A percentile compares a stretch with the other conserved stretches of the same genome.
Conservation (phyloP, 2,797 vertebrate genomes). For the Nasua narica region DNA sequence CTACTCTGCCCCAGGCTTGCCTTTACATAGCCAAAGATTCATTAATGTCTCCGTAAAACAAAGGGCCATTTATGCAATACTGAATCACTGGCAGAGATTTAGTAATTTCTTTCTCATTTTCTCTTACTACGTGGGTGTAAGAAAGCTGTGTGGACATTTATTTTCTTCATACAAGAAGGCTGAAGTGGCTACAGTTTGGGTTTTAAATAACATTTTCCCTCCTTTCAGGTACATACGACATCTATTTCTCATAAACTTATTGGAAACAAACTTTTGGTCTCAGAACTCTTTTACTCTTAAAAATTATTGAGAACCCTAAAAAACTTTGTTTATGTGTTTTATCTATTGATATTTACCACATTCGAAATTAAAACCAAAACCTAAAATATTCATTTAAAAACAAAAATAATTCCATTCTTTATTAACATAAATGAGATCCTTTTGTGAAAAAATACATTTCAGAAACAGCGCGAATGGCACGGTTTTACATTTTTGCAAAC, state of each 20-base stretch:
- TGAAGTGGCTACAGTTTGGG: neutral
- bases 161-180: slow-evolving; percentile 5
- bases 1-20: slow-evolving; percentile 42
- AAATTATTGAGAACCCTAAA: neutral
- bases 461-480: slow-evolving; percentile 7
- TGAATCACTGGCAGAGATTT: slow-evolving; percentile 9
- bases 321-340: neutral
- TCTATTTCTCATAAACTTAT: neutral
- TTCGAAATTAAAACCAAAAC: slow-evolving; percentile 12
- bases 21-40: slow-evolving; percentile 47
- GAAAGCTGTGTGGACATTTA: slow-evolving; percentile 5
- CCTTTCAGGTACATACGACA: neutral
- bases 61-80: slow-evolving; percentile 7
- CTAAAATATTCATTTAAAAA: neutral
- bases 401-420: neutral
- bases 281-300: neutral
- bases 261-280: slow-evolving; percentile 28
- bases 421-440: neutral
- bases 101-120: neutral
- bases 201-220: slow-evolving; percentile 16
- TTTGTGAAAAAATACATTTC: neutral
- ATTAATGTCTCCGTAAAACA: slow-evolving; percentile 45
- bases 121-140: neutral
- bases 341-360: neutral
- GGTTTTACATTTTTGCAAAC: neutral